These are phyloP conservation scores for Trochalopteron elliotii DNA, from an alignment of 2,113 vertebrate species.

Conservation along the genomic window DNA sequence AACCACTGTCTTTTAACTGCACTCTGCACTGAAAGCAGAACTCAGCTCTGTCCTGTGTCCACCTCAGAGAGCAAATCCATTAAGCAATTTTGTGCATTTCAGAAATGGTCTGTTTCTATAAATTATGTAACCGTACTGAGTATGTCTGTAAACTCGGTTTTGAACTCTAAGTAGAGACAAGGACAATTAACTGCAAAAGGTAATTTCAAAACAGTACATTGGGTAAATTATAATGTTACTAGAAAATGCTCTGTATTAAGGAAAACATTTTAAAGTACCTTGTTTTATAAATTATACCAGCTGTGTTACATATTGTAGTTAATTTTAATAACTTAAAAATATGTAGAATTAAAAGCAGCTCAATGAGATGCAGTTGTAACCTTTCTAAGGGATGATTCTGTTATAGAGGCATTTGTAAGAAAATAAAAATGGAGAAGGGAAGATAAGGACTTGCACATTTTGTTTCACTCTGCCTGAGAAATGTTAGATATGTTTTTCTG, in stretches of 20 bases:
- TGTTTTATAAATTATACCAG: slow-evolving; percentile 14
- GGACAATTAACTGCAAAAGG: slow-evolving; percentile 28
- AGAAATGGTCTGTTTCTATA: slow-evolving; percentile 20
- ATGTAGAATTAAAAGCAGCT: not conserved
- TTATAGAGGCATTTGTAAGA: not conserved
- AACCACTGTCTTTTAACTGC: not conserved
- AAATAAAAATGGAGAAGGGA: not conserved
- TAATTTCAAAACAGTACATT: slow-evolving; percentile 5
- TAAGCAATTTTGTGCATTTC: slow-evolving; percentile 48
- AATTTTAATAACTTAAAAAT: slow-evolving; percentile 1
- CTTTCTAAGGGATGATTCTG: not conserved
- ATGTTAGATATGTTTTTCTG: not conserved
- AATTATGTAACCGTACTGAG: slow-evolving; percentile 23
- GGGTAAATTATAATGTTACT: not conserved
- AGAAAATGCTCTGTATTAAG: not conserved
- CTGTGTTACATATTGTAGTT: not conserved
- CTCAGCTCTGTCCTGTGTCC: not conserved
- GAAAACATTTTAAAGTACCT: slow-evolving; percentile 7
- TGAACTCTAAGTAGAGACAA: not conserved
- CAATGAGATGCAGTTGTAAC: not conserved
- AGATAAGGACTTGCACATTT: not conserved
- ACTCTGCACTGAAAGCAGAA: not conserved
- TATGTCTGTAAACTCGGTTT: not conserved
- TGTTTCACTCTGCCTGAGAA: not conserved
- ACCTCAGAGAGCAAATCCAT: slow-evolving; percentile 54